A percentile compares a stretch with the other conserved stretches of the same genome.
Evolutionary conservation across 2,113 vertebrate genomes (phyloP).

Genomic region (Anguilla rostrata): DNA sequence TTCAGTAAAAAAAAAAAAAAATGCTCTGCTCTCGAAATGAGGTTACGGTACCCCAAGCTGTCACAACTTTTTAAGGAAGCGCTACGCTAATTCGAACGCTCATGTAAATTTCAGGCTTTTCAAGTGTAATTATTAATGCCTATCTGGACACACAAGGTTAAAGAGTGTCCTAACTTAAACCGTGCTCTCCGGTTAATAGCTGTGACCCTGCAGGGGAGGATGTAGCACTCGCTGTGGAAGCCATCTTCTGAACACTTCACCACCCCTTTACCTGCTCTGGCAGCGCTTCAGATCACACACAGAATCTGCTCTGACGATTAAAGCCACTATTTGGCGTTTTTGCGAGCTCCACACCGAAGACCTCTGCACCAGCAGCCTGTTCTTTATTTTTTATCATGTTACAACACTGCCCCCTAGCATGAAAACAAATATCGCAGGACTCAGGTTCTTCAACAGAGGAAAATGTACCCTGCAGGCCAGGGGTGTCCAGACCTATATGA

Average conservation of each 20-base stretch:
- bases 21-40: not conserved
- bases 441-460: not conserved
- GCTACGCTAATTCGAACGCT: not conserved
- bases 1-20: not conserved
- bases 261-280: not conserved
- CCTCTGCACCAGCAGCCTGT: constrained; percentile 19
- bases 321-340: constrained; percentile 49
- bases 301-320: constrained; percentile 35
- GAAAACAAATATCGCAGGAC: not conserved
- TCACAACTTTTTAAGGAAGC: not conserved
- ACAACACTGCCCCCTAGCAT: constrained; percentile 61
- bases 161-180: not conserved
- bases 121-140: constrained; percentile 20
- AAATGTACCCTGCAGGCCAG: not conserved
- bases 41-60: not conserved
- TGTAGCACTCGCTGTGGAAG: not conserved
- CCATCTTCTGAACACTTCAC: constrained; percentile 3
- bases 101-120: constrained; percentile 14
- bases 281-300: not conserved
- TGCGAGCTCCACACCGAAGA: constrained; percentile 52
- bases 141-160: constrained; percentile 5
- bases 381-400: constrained; percentile 14
- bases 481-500: no score
- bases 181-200: not conserved
- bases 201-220: not conserved